Evolutionary conservation across 2,113 vertebrate genomes (phyloP).

Genomic region (Pristiophorus japonicus): DNA sequence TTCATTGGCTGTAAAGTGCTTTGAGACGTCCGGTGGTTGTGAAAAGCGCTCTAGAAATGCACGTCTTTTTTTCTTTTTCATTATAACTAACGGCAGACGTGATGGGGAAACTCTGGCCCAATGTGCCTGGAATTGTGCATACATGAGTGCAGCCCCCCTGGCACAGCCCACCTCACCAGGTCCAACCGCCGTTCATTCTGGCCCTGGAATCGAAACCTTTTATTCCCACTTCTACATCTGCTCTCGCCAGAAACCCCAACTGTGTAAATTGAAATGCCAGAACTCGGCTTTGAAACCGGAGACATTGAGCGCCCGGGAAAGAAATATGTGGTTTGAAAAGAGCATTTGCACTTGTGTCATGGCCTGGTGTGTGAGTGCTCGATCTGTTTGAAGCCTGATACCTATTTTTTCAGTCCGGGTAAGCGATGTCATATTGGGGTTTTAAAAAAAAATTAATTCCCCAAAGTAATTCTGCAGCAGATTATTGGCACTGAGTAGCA

Average conservation of each 20-base stretch:
- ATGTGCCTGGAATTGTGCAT: neutral
- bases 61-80: no score
- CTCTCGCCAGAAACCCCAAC: neutral
- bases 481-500: neutral
- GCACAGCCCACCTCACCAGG: neutral
- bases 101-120: neutral
- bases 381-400: neutral
- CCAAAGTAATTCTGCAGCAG: neutral
- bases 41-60: no score
- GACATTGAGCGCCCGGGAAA: neutral
- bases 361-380: neutral
- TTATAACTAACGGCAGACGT: neutral
- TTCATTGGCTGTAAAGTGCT: no score
- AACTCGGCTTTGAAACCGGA: constrained; percentile 7
- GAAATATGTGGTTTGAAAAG: no score
- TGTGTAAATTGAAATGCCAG: neutral
- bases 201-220: neutral
- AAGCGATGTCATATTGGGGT: neutral
- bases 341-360: neutral
- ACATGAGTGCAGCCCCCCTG: neutral
- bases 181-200: neutral
- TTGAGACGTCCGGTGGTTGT: no score
- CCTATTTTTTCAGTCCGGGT: neutral
- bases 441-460: neutral
- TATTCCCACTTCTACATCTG: neutral